Evolutionary conservation across 2,888 invertebrate genomes (phyloP).

Genomic region (Eristalis pertinax): DNA sequence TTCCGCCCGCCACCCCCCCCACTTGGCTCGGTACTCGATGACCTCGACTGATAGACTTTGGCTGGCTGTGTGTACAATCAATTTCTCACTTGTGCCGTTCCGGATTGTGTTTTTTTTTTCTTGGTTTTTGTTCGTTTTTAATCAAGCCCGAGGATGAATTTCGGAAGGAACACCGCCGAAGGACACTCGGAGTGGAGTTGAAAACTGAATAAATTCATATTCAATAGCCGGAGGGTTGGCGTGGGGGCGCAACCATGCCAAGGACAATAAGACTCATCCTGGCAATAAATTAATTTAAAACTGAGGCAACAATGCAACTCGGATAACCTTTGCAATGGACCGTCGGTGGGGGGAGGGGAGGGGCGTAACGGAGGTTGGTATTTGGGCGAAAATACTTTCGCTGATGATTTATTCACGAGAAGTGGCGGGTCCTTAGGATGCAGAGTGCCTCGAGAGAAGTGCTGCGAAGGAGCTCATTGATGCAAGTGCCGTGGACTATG

Average conservation of each 20-base stretch:
- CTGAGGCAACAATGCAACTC: background rate
- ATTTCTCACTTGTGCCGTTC: background rate
- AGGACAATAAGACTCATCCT: background rate
- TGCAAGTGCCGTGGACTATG: background rate
- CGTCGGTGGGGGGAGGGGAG: too few species aligned
- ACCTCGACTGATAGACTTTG: background rate
- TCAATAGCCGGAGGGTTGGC: background rate
- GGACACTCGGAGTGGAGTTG: background rate
- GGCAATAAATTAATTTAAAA: constrained; percentile 1
- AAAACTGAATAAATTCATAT: background rate
- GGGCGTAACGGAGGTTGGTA: background rate
- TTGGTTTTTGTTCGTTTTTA: background rate
- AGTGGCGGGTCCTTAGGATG: background rate
- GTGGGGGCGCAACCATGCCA: background rate
- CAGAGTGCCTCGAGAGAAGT: background rate
- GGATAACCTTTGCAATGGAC: background rate
- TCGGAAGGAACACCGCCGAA: background rate
- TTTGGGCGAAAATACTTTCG: background rate
- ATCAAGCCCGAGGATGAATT: background rate
- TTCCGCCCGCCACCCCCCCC: background rate
- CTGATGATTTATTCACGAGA: constrained; percentile 1
- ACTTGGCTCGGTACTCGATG: background rate
- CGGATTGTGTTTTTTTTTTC: background rate
- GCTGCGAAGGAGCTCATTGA: constrained; percentile 1
- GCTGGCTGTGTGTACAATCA: background rate